These are phyloP conservation scores for Spinus olivaceus DNA, from an alignment of 2,797 vertebrate genomes.

Conservation along the genomic window DNA sequence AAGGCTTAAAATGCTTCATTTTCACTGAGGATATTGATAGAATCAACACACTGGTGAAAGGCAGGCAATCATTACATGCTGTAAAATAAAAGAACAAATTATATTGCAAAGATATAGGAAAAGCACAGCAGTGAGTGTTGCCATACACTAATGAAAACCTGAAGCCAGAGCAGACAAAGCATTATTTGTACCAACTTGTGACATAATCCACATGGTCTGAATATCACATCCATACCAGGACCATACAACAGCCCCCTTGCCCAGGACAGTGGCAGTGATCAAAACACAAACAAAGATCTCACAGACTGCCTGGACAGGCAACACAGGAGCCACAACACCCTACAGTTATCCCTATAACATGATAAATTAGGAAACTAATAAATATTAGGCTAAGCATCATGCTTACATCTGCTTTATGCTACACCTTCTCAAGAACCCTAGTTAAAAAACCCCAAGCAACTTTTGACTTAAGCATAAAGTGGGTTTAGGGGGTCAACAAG, in stretches of 20 bases:
- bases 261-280: neutral
- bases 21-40: neutral
- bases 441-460: neutral
- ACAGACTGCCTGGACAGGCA: neutral
- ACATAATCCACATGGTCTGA: neutral
- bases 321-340: neutral
- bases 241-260: neutral
- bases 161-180: neutral
- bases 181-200: neutral
- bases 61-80: neutral
- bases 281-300: neutral
- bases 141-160: neutral
- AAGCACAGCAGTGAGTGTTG: neutral
- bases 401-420: neutral
- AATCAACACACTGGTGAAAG: neutral
- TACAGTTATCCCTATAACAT: neutral
- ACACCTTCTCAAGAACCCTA: neutral
- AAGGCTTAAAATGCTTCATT: neutral
- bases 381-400: neutral
- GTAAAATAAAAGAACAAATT: slow-evolving; percentile 17
- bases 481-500: neutral
- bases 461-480: neutral
- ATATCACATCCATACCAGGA: neutral
- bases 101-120: neutral
- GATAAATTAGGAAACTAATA: neutral